Evolutionary conservation across 2,797 vertebrate species (phyloP), one percentile per base, ranked within the genome.

Genomic region (Tamandua tetradactyla): DNA sequence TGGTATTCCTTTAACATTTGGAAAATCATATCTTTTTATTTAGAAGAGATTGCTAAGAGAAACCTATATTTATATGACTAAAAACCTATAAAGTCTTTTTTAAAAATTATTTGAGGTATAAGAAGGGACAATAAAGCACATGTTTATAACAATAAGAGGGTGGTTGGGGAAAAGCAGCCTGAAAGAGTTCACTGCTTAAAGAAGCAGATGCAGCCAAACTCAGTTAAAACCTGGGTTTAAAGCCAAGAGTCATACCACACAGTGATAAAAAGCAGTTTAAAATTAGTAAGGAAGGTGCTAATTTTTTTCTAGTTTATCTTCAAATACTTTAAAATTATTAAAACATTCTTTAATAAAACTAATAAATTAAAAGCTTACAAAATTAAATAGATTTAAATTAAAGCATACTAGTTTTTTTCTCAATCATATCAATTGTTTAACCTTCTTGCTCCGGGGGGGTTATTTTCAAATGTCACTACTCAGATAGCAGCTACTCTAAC

Each of bases 1-100:
- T 17, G 69, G 12, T n/a, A 83, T 87, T 92, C 44, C 52, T 87
- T 94, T 68, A 93, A 74, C 68, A 74, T 75, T 17, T 82, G 14
- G 81, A 91, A 78, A 93, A 91, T 49, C 30, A 3, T 52, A 64
- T 37, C 30, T 87, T 88, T 59, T 66, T 75, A 80, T 85, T 92
- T 76, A 90, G 74, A 84, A 44, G 30, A 3, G 5, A 49, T 1
- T 78, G 52, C 42, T 91, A 93, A 61, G 40, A 82, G 75, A 87
- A 88, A 85, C n/a, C 74, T 82, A 35, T 64, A 64, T 35, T 71
- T 86, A 44, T 25, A 27, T 69, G 32, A 88, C 37, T 42, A 59
- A 35, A 85, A 80, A 85, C 15, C 11, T 57, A 55, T 30, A 25
- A 47, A 42, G 12, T 75, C 30, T 79, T 42, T 68, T 81, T 59